Evolutionary conservation across 2,888 invertebrate genomes (phyloP), one percentile per base, ranked within the genome.

Genomic region (Cenopis cana): DNA sequence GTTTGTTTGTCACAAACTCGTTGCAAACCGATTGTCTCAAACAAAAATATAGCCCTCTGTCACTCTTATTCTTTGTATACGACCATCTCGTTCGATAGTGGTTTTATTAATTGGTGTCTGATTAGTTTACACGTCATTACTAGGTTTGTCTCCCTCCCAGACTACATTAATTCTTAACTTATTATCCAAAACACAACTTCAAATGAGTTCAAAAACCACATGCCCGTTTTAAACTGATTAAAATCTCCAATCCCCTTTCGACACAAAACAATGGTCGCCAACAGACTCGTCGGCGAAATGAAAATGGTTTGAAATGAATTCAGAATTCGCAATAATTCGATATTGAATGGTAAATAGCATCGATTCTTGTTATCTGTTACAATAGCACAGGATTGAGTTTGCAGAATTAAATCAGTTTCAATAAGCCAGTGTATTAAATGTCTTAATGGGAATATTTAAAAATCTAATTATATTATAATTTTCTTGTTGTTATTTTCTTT

Each of bases 341-440:
- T 69, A 69, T 52, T 64, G 69, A 18, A 52, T 59, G 52, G 41
- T 57, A 69, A 57, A 64, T 33, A 81, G 82, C 82, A 84, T 85
- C 82, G 82, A 83, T 84, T 81, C 79, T 75, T 79, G 84, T 84
- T 89, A 88, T 89, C 89, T 59, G 52, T 18, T 80, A 80, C 77
- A 76, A 77, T 76, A 89, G 85, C 84, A 64, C 68, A 73, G 62
- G 66, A 73, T 74, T 74, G 68, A 68, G 33, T 65, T 66, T 68
- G 65, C 75, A 73, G 77, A 74, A 81, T 81, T 87, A 83, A 84
- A 87, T 85, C 86, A 82, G 82, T 78, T 78, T 14, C 6, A 46
- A 46, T 46, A n/a, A 46, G n/a, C 46, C 8, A 6, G n/a, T 14
- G 46, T n/a, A 46, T 46, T 5, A 14, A 41, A 11, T 14, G 41